Conservation (phyloP, 2,113 vertebrate species). For the Ptilonorhynchus violaceus region DNA sequence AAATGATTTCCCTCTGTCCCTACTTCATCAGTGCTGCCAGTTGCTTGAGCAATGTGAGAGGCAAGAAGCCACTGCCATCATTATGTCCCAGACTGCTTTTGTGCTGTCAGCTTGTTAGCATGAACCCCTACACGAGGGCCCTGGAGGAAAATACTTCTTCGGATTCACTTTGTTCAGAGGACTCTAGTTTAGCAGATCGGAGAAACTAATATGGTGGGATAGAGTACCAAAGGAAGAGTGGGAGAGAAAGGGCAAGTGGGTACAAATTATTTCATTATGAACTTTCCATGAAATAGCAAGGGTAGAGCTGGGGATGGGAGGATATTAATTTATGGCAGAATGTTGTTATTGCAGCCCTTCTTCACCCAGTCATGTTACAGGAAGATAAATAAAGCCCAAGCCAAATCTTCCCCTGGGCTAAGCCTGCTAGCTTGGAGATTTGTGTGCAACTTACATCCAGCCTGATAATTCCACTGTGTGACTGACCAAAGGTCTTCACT, state of each 20-base stretch:
- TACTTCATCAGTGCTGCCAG: neutral
- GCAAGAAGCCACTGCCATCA: neutral
- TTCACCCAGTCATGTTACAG: conserved; percentile 28
- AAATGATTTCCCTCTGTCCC: neutral
- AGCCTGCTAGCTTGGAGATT: conserved; percentile 2
- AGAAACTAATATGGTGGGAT: neutral
- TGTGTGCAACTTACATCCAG: conserved; percentile 21
- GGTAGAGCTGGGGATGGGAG: neutral
- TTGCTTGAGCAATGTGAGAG: neutral
- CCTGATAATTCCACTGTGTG: neutral
- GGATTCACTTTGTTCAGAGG: neutral
- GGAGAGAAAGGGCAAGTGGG: neutral
- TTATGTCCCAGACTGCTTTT: neutral
- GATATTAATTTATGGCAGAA: neutral
- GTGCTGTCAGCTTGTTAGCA: neutral
- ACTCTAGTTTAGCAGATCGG: neutral
- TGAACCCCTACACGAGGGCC: neutral
- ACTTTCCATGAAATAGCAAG: neutral
- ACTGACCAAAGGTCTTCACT: conserved; percentile 17
- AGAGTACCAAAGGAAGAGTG: neutral
- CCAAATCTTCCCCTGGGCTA: neutral
- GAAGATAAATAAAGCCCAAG: conserved; percentile 38
- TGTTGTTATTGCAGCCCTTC: conserved; percentile 34
- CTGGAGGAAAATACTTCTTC: neutral
- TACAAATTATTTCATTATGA: neutral